Percentiles rank a stretch among this genome's conserved stretches.
Evolutionary conservation across 2,888 invertebrate genomes (phyloP).

Genomic region (Mimachlamys varia): DNA sequence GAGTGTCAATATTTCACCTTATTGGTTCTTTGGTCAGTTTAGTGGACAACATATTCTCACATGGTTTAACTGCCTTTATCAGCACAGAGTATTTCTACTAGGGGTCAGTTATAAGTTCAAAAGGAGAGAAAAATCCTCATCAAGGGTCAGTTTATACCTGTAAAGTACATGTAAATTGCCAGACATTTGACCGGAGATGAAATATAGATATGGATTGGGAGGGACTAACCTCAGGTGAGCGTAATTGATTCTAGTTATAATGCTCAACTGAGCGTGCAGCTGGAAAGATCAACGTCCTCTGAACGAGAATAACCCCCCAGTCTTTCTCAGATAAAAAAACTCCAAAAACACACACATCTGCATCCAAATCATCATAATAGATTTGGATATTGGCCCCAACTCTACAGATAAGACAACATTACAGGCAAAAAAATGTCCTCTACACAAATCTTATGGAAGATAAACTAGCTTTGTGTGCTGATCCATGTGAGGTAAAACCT

Average conservation of each 20-base stretch:
- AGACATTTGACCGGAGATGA: neutral
- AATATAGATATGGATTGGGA: slow-evolving; percentile 25
- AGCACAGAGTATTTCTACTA: neutral
- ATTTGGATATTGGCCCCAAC: neutral
- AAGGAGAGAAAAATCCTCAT: neutral
- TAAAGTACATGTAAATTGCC: neutral
- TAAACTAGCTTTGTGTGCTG: neutral
- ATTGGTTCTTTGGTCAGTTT: neutral
- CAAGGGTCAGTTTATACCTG: slow-evolving; percentile 4
- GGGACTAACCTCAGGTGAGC: neutral
- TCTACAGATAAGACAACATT: neutral
- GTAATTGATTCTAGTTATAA: slow-evolving; percentile 20
- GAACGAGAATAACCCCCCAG: slow-evolving; percentile 36
- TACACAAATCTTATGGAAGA: neutral
- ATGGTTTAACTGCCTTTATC: too few species aligned
- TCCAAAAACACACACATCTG: neutral
- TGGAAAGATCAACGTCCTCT: neutral
- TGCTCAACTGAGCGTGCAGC: neutral
- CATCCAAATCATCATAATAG: neutral
- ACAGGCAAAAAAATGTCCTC: neutral
- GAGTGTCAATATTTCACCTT: neutral
- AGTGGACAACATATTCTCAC: too few species aligned
- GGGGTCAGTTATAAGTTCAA: neutral
- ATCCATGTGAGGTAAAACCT: neutral
- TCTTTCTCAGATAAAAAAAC: slow-evolving; percentile 28